Evolutionary conservation across 2,888 invertebrate genomes (phyloP).

Genomic region (Sphinx pinastri): DNA sequence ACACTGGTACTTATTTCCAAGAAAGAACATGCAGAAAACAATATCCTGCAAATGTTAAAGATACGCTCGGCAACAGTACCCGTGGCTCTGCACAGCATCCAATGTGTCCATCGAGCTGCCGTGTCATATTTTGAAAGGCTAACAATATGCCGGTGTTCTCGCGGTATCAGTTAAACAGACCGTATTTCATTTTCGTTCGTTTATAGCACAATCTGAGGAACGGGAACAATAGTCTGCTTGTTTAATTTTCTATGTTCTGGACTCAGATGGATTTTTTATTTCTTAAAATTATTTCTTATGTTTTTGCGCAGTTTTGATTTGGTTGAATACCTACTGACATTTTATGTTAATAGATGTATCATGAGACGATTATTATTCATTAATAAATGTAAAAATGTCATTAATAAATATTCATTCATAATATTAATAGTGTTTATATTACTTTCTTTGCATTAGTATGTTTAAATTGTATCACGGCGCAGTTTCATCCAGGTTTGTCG

Average conservation of each 20-base stretch:
- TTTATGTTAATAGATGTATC: background rate
- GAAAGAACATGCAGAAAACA: no score
- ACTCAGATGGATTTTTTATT: no score
- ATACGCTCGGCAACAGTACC: background rate
- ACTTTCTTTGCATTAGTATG: background rate
- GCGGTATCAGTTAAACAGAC: background rate
- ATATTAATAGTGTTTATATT: background rate
- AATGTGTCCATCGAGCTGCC: background rate
- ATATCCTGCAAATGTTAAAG: background rate
- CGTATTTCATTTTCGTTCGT: background rate
- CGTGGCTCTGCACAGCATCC: background rate
- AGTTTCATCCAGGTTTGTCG: background rate
- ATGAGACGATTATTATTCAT: background rate
- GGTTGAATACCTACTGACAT: background rate
- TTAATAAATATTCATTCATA: no score
- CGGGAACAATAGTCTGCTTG: no score
- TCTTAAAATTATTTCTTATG: background rate
- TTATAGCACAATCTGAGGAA: no score
- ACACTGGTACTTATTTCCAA: no score
- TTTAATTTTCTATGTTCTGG: background rate
- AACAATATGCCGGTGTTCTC: constrained; percentile 11
- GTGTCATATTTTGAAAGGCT: constrained; percentile 17
- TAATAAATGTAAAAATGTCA: no score
- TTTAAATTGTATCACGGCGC: background rate
- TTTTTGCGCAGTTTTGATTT: background rate